Percentiles rank a stretch among this genome's conserved stretches.
Evolutionary conservation across 2,113 vertebrate genomes (phyloP).

Genomic region (Tapirus terrestris): DNA sequence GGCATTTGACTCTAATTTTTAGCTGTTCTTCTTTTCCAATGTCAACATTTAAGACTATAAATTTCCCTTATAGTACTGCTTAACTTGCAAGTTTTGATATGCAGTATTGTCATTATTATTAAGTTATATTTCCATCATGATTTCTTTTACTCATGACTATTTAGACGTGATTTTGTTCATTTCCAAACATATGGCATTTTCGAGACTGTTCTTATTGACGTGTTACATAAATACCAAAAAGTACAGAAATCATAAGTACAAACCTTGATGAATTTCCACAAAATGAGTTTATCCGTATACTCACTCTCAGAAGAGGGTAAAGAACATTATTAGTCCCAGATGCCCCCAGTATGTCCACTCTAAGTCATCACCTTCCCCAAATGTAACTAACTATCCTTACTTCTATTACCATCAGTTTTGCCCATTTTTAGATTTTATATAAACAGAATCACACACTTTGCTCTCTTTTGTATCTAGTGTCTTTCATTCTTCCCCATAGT

Average conservation of each 20-base stretch:
- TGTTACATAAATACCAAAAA: background rate
- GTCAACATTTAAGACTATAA: slow-evolving; percentile 17
- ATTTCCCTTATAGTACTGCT: background rate
- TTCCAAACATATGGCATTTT: slow-evolving; percentile 13
- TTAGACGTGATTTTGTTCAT: background rate
- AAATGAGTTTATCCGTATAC: background rate
- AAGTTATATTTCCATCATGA: slow-evolving; percentile 21
- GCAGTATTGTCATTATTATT: background rate
- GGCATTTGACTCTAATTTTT: background rate
- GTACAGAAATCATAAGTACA: background rate
- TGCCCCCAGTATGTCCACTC: background rate
- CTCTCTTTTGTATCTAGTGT: background rate
- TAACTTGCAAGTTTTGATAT: background rate
- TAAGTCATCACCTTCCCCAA: background rate
- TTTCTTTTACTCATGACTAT: background rate
- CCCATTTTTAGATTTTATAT: background rate
- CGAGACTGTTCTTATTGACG: background rate
- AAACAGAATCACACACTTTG: background rate
- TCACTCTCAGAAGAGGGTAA: background rate
- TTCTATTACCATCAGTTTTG: background rate
- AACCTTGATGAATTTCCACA: background rate
- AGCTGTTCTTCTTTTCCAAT: slow-evolving; percentile 19
- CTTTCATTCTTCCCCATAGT: background rate
- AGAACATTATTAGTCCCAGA: background rate
- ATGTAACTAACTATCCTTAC: background rate